Evolutionary conservation across 2,797 vertebrate species (phyloP).

Genomic region (Esox masquinongy): DNA sequence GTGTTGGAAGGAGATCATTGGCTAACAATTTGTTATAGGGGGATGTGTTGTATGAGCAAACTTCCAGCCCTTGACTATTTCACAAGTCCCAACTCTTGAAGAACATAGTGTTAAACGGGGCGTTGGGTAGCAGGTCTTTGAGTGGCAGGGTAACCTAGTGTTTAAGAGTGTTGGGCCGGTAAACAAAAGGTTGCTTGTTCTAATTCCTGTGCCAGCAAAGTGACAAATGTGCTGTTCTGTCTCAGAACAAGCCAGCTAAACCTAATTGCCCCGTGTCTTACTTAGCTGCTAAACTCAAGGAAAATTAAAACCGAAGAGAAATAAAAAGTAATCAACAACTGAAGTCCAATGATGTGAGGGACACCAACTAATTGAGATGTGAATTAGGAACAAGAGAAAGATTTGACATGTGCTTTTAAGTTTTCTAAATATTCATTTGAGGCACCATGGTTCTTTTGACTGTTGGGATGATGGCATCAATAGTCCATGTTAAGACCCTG

Average conservation of each 20-base stretch:
- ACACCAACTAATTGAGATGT: constrained; percentile 1
- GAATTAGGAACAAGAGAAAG: background rate
- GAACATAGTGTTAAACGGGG: constrained; percentile 4
- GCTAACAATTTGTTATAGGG: constrained; percentile 16
- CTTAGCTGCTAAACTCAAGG: too few relatives aligned
- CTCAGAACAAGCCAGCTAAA: too few relatives aligned
- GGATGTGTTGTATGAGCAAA: constrained; percentile 29
- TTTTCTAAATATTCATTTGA: background rate
- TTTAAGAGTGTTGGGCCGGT: too few relatives aligned
- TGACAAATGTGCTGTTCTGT: too few relatives aligned
- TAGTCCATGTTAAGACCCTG: background rate
- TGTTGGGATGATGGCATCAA: background rate
- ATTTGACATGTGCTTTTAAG: background rate
- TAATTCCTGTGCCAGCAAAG: too few relatives aligned
- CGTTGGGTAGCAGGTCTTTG: too few relatives aligned
- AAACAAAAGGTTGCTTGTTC: too few relatives aligned
- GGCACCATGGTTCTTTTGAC: background rate
- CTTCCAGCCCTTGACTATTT: constrained; percentile 43
- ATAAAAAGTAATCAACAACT: constrained; percentile 7
- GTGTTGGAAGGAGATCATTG: background rate
- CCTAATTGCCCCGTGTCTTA: too few relatives aligned
- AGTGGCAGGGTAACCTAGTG: too few relatives aligned
- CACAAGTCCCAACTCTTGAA: constrained; percentile 11
- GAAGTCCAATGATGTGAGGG: constrained; percentile 21
- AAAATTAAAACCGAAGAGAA: too few relatives aligned